Evolutionary conservation across 2,888 invertebrate genomes (phyloP).

Genomic region (Nesidiocoris tenuis): DNA sequence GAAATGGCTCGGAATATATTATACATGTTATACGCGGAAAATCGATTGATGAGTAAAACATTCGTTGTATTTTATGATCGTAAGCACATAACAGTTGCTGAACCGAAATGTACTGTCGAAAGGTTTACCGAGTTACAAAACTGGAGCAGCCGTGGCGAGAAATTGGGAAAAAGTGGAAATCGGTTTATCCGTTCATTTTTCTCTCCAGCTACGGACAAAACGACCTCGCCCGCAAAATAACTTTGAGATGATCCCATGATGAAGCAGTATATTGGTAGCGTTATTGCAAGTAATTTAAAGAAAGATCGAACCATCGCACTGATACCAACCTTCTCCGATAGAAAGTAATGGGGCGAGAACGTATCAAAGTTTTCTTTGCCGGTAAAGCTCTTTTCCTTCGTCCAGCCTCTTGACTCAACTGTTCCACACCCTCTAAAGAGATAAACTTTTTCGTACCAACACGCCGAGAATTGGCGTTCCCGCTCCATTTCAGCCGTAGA

Average conservation of each 20-base stretch:
- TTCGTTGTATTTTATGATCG: too few relatives aligned
- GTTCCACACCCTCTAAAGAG: background rate
- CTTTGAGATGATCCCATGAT: constrained; percentile 17
- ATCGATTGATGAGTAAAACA: too few relatives aligned
- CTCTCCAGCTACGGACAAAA: background rate
- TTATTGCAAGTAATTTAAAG: constrained; percentile 21
- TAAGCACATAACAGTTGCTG: too few relatives aligned
- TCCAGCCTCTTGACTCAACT: background rate
- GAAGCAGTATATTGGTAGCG: constrained; percentile 20
- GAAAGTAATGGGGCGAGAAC: constrained; percentile 23
- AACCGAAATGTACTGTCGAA: too few relatives aligned
- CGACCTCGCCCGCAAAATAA: constrained; percentile 14
- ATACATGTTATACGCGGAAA: too few relatives aligned
- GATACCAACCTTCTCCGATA: constrained; percentile 13
- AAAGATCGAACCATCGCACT: constrained; percentile 13
- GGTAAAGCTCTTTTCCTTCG: constrained; percentile 3
- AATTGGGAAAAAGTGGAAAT: background rate
- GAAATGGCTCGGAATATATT: too few relatives aligned
- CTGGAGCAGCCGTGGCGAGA: too few relatives aligned
- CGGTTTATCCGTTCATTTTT: background rate
- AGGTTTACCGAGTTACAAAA: too few relatives aligned
- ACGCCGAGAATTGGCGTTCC: background rate
- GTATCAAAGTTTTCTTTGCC: constrained; percentile 15
- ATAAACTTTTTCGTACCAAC: background rate
- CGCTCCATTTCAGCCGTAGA: background rate